Conservation (phyloP, 1,140 invertebrate genomes). For the Ceratoteleas bidentatus region DNA sequence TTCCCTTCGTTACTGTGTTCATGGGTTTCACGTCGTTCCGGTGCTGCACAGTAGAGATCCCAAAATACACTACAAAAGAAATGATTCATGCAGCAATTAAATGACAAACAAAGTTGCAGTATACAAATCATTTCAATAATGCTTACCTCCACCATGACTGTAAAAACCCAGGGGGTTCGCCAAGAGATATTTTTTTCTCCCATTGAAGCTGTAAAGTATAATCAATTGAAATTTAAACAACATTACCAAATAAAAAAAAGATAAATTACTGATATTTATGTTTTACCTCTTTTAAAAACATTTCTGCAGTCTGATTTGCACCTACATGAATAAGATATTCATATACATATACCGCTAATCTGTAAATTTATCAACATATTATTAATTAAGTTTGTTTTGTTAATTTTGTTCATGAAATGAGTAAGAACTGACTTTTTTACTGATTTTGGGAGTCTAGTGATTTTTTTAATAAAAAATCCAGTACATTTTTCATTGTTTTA, state of each 20-base stretch:
- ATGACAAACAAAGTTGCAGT: slow-evolving; percentile 79
- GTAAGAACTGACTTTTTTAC: no score
- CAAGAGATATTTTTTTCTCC: slow-evolving; percentile 98
- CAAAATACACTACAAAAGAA: slow-evolving; percentile 93
- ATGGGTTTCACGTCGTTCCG: slow-evolving; percentile 96
- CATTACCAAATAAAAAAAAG: background rate
- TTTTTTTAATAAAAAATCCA: no score
- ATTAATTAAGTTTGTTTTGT: background rate
- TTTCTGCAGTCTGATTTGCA: slow-evolving; percentile 32
- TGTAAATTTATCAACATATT: slow-evolving; percentile 2
- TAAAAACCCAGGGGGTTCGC: slow-evolving; percentile 97
- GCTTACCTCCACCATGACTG: slow-evolving; percentile 99
- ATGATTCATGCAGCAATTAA: background rate
- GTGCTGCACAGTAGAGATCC: slow-evolving; percentile 99
- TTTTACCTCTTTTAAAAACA: slow-evolving; percentile 41
- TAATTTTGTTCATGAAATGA: background rate
- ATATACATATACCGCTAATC: slow-evolving; percentile 45
- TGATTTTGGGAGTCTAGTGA: no score
- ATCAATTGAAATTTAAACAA: background rate
- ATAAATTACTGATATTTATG: background rate
- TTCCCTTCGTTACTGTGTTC: slow-evolving; percentile 99
- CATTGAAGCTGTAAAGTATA: slow-evolving; percentile 87
- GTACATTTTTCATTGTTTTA: no score
- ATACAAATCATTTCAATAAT: no score
- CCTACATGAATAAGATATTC: slow-evolving; percentile 36